Percentiles rank a stretch among this genome's conserved stretches.
These are phyloP conservation scores for Emesis furor DNA, from an alignment of 2,888 invertebrate genomes.

Conservation along the genomic window DNA sequence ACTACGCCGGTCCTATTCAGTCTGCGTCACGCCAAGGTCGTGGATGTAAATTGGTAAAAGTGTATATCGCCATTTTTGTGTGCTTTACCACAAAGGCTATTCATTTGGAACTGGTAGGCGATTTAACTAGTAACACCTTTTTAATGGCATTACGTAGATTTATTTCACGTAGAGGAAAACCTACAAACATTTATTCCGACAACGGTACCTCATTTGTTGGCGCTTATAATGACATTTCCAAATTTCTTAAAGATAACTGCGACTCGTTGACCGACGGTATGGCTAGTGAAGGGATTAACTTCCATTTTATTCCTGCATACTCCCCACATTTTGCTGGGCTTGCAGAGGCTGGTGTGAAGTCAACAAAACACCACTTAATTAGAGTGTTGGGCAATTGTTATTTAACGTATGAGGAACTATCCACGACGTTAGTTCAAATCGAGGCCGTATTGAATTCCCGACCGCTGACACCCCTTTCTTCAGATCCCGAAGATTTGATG, in stretches of 20 bases:
- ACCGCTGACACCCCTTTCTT: background rate
- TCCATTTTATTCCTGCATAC: slow-evolving; percentile 12
- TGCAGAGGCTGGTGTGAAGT: background rate
- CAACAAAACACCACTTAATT: background rate
- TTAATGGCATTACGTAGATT: background rate
- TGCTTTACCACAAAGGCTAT: slow-evolving; percentile 3
- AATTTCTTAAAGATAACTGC: background rate
- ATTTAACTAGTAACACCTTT: slow-evolving; percentile 6
- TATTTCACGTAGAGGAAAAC: background rate
- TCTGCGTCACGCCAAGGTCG: slow-evolving; percentile 56
- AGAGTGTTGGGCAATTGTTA: background rate
- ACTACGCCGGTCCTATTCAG: slow-evolving; percentile 69
- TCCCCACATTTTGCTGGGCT: background rate
- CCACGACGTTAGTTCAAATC: background rate
- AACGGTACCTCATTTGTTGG: background rate
- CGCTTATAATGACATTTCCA: background rate
- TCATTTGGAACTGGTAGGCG: slow-evolving; percentile 11
- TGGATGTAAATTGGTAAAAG: slow-evolving; percentile 62
- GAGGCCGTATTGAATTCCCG: background rate
- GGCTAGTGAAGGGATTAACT: background rate
- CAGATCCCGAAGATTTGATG: background rate
- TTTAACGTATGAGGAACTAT: background rate
- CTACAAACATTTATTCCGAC: background rate
- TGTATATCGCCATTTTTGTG: background rate
- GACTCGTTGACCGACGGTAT: background rate